A percentile compares a stretch with the other conserved stretches of the same genome.
These are phyloP conservation scores for Calliphora vomitoria DNA, from an alignment of 2,888 invertebrate genomes.

Conservation along the genomic window DNA sequence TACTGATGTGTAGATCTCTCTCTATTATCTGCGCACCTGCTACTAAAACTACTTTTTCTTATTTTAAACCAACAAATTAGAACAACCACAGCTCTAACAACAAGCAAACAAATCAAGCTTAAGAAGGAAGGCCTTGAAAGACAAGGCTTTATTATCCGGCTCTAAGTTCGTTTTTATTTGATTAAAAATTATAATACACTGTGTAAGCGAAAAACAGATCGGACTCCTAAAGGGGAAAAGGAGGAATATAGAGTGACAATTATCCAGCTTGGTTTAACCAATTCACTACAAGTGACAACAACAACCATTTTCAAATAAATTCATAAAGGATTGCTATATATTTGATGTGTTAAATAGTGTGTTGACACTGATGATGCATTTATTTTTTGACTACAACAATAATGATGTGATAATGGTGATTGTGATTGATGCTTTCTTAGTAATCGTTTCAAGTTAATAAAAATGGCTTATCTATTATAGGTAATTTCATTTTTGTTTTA, in stretches of 20 bases:
- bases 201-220: too few relatives aligned
- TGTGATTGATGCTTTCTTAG: slow-evolving; percentile 30
- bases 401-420: slow-evolving; percentile 46
- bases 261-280: slow-evolving; percentile 1
- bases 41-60: slow-evolving; percentile 24
- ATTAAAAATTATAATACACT: too few relatives aligned
- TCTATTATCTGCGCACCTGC: slow-evolving; percentile 26
- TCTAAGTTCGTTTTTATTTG: background rate
- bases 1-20: slow-evolving; percentile 28
- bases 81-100: background rate
- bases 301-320: background rate
- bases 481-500: slow-evolving; percentile 58
- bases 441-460: slow-evolving; percentile 42
- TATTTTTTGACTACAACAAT: slow-evolving; percentile 11
- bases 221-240: background rate
- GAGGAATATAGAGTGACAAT: background rate
- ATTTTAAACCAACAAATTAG: slow-evolving; percentile 9
- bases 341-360: background rate
- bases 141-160: background rate
- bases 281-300: background rate
- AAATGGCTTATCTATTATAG: slow-evolving; percentile 63
- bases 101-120: background rate
- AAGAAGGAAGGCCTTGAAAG: slow-evolving; percentile 7
- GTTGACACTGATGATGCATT: background rate
- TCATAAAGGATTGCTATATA: background rate